Conservation (phyloP, 1,140 invertebrate species). For the Penaeus vannamei region DNA sequence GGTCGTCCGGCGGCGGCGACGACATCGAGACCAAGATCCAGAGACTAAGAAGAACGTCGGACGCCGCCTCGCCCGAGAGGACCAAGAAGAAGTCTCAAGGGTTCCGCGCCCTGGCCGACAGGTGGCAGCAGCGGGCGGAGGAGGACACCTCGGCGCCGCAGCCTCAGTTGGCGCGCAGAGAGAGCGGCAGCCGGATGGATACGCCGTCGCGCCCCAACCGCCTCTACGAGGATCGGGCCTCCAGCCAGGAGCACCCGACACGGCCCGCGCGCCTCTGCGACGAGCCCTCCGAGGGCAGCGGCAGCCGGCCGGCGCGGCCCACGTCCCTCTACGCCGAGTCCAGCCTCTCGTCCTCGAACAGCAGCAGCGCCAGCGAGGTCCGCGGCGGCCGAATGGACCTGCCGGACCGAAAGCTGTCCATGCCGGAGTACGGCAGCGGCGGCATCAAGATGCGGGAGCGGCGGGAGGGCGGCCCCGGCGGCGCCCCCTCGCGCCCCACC, state of each 20-base stretch:
- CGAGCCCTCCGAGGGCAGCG: constrained; percentile 12
- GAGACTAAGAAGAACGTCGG: constrained; percentile 53
- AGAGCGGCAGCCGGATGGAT: constrained; percentile 46
- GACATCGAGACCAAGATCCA: constrained; percentile 61
- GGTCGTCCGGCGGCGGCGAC: constrained; percentile 31
- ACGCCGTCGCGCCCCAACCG: constrained; percentile 17
- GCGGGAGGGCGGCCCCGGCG: constrained; percentile 58
- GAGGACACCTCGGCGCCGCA: constrained; percentile 65
- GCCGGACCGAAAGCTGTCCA: constrained; percentile 67
- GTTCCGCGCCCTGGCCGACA: constrained; percentile 72
- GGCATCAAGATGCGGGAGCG: constrained; percentile 68
- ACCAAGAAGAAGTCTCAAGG: constrained; percentile 69
- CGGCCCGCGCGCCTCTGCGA: constrained; percentile 49
- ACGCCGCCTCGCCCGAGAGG: constrained; percentile 42
- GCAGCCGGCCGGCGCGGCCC: constrained; percentile 20
- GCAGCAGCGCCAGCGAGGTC: constrained; percentile 18
- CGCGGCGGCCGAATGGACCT: constrained; percentile 50
- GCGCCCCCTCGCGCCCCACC: constrained; percentile 67
- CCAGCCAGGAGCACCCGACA: constrained; percentile 37
- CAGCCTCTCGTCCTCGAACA: constrained; percentile 9
- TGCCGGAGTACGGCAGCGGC: constrained; percentile 66
- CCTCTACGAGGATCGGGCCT: constrained; percentile 35
- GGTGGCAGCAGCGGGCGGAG: constrained; percentile 71
- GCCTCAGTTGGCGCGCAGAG: constrained; percentile 46
- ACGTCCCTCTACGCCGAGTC: constrained; percentile 33